These are phyloP conservation scores for Macaria notata DNA, from an alignment of 2,888 invertebrate genomes.

Conservation along the genomic window DNA sequence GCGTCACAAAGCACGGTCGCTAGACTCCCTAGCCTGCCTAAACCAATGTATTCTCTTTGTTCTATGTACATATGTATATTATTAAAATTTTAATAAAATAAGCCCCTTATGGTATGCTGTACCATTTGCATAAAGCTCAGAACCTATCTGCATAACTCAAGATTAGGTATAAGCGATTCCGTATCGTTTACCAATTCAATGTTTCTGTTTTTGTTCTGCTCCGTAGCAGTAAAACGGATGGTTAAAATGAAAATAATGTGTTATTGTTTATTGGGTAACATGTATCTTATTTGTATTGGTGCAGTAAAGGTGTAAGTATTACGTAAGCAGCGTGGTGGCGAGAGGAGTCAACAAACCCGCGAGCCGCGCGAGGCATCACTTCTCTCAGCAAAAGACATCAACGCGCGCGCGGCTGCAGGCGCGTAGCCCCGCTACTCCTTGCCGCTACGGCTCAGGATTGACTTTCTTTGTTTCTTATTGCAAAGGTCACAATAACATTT, in stretches of 20 bases:
- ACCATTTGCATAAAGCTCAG: too few species aligned
- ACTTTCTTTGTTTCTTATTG: too few species aligned
- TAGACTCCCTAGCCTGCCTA: too few species aligned
- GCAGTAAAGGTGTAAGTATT: conserved; percentile 33
- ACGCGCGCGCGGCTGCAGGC: conserved; percentile 55
- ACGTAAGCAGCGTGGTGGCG: conserved; percentile 34
- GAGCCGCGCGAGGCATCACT: conserved; percentile 58
- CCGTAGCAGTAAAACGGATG: conserved; percentile 12
- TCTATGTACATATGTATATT: too few species aligned
- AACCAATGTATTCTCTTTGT: too few species aligned
- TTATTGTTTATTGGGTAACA: conserved; percentile 23
- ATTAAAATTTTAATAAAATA: too few species aligned
- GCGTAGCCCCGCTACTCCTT: conserved; percentile 15
- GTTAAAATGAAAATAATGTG: conserved; percentile 25
- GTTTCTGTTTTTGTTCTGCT: conserved; percentile 7
- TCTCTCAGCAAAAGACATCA: conserved; percentile 75
- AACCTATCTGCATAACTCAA: too few species aligned
- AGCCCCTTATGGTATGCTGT: too few species aligned
- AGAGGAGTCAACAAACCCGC: conserved; percentile 62
- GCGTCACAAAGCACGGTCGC: too few species aligned
- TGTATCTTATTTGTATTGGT: conserved; percentile 27
- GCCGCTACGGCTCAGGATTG: neutral
- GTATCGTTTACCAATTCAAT: too few species aligned
- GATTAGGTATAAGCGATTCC: too few species aligned
- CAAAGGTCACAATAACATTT: too few species aligned